Evolutionary conservation across 2,888 invertebrate species (phyloP), one percentile per base, ranked within the genome.

Genomic region (Diaperis boleti): DNA sequence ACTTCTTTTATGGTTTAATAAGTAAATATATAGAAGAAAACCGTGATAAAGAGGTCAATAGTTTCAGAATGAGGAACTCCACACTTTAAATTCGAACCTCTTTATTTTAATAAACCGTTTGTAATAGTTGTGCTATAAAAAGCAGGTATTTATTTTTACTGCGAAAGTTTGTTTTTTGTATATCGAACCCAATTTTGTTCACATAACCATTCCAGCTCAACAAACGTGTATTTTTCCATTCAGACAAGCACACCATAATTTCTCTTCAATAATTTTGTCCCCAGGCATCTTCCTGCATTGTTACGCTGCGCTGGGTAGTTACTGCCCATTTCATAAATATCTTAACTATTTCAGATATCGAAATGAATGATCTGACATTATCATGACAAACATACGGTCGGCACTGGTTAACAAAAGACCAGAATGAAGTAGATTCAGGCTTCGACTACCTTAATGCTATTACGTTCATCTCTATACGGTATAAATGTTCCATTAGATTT

Each of bases 401-500:
- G 68, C 65, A 62, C 47, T 61, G 57, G 31, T 62, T 66, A 68
- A 66, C 68, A 66, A 68, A 66, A 68, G 66, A 65, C 52, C 33
- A 57, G 55, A 60, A 65, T 59, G 59, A 68, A 64, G 50, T 65
- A 63, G 62, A 64, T 41, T 64, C 63, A 47, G 42, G 55, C 41
- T 15, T 54, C 59, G 55, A 55, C 64, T 65, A 62, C 59, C 63
- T 60, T 68, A 61, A 59, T 57, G 64, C 66, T 64, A 68, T 66
- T 68, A 68, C 59, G 65, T 65, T 52, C 60, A 55, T 45, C 66
- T 68, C 49, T 69, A 69, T 69, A 69, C 62, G 69, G 69, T 50
- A 65, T 69, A 69, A 69, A 65, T 69, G 62, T 67, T 67, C 62
- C 69, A 69, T 69, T 69, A 69, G 65, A 64, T 69, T 68, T 64